Evolutionary conservation across 2,113 vertebrate species (phyloP), one percentile per base, ranked within the genome.

Genomic region (Turdus rufiventris): DNA sequence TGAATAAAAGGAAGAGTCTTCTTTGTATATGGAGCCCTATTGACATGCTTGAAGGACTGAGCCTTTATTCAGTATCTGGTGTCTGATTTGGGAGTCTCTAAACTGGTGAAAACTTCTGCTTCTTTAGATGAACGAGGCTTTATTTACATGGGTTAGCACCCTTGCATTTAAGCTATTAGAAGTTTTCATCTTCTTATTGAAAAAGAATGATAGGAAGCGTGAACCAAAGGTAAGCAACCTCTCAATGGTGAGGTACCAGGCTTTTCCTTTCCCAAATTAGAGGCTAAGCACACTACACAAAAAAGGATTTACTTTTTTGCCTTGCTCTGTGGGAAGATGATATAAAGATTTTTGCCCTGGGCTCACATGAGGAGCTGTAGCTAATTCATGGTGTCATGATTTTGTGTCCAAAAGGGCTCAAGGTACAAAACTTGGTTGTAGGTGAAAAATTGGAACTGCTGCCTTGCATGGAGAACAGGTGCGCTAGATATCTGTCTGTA

Each of bases 161-260:
- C 1, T 72, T 81, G 18, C 34, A 23, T 70, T 66, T 63, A 58
- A 84, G 23, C n/a, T 50, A 3, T 62, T 58, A n/a, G 28, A 80
- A 76, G 3, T 66, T 63, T 91, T 84, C 10, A 16, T 70, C 16
- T 73, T 81, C 25, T 47, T 8, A 10, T 18, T 78, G 65, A 43
- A 66, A 78, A 88, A 18, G 5, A 78, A 8, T 1, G 1, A 9
- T 19, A 25, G 38, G 8, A 42, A 23, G 33, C 0, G 0, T 43
- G 34, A 76, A 29, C 54, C 48, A 40, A 58, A 56, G 33, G 31
- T 0, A 5, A 87, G 7, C 40, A 68, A 0, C 42, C 14, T 77
- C 33, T 86, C 8, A 40, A 1, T 16, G 18, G 19, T 84, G 63
- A 73, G 29, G 21, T 77, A 31, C 54, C 38, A 62, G 38, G 33